Evolutionary conservation across 2,797 vertebrate genomes (phyloP), one percentile per base, ranked within the genome.

Genomic region (Benthosema pterotum): DNA sequence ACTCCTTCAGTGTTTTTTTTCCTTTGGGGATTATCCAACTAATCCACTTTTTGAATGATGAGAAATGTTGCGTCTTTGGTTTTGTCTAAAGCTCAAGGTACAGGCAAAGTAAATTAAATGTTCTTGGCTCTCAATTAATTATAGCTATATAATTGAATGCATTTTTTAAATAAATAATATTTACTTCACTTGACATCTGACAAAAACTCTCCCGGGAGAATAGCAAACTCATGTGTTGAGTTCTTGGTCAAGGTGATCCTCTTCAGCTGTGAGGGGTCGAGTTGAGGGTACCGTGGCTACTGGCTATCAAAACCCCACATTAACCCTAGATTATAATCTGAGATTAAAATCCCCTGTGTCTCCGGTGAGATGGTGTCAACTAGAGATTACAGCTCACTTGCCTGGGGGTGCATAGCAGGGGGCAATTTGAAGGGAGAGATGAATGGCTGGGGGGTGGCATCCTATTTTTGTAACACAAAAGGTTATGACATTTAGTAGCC

Each of bases 241-340:
- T 15, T 16, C 18, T 54, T 11, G 15, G 28, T n/a, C 4, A 42
- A 48, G 7, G 22, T 17, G 19, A 59, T 32, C 16, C 14, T 52
- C 14, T 52, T 3, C 14, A 48, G 52, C n/a, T 14, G 22, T 15
- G 25, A 64, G 32, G 18, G n/a, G 54, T 51, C 51, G n/a, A 57
- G 46, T 50, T 65, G 5, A 51, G 6, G 32, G 5, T 25, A 22
- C 19, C 1, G 9, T 9, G 45, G 13, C 48, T 42, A 17, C 25
- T 12, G 45, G 12, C 53, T 47, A 22, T 42, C 18, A 11, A 16
- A 28, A 15, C 38, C 42, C 48, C 48, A 53, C 42, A 45, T 76
- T 19, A 53, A 46, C 16, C 32, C 54, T 5, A 48, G 68, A 65
- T 72, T 72, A 65, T 49, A 49, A 57, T 57, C 38, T 19, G 57